Evolutionary conservation across 2,113 vertebrate genomes (phyloP).

Genomic region (Coptodon rendalli): DNA sequence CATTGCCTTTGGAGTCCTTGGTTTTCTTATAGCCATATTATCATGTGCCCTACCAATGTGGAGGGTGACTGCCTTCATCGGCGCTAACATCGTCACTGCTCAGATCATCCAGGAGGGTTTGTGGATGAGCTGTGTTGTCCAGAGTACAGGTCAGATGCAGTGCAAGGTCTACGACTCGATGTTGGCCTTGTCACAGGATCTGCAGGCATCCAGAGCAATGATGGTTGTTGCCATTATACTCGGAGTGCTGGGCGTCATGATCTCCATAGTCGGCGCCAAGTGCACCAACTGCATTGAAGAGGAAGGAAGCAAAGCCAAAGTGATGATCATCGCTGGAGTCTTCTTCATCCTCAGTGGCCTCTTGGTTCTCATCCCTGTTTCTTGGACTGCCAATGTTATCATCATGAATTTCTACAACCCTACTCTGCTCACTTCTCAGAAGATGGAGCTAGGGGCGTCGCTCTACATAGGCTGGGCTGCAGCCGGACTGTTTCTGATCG

Average conservation of each 20-base stretch:
- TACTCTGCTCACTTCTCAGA: neutral
- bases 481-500: conserved; percentile 65
- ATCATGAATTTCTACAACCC: conserved; percentile 73
- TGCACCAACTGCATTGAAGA: conserved; percentile 80
- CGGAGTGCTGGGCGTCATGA: conserved; percentile 62
- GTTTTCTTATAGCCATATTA: conserved; percentile 68
- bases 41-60: conserved; percentile 75
- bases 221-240: conserved; percentile 69
- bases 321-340: conserved; percentile 73
- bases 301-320: conserved; percentile 64
- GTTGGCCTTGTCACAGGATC: conserved; percentile 64
- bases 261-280: conserved; percentile 74
- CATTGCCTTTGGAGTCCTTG: conserved; percentile 68
- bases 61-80: conserved; percentile 70
- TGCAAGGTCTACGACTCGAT: conserved; percentile 78
- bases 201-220: conserved; percentile 76
- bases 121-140: conserved; percentile 76
- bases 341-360: conserved; percentile 66
- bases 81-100: conserved; percentile 73
- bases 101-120: conserved; percentile 73
- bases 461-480: conserved; percentile 74
- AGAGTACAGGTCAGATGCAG: conserved; percentile 81
- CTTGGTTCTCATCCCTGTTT: conserved; percentile 69
- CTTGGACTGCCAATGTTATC: conserved; percentile 62
- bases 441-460: conserved; percentile 68